Percentiles rank a stretch among this genome's conserved stretches.
Conservation (phyloP, 2,113 vertebrate species). For the Zeus faber region DNA sequence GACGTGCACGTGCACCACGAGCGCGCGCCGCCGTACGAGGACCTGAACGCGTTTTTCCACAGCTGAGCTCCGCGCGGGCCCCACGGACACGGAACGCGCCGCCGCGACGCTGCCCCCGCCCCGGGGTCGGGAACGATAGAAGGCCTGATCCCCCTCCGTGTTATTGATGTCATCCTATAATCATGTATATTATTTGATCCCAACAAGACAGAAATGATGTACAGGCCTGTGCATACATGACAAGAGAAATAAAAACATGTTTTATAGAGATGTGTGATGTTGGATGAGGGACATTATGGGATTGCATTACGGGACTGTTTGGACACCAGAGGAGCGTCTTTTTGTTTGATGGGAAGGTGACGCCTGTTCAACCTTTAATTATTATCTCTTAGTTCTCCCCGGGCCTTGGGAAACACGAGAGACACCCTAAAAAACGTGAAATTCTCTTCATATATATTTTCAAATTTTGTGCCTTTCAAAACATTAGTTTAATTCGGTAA, state of each 20-base stretch:
- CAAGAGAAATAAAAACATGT: slow-evolving; percentile 60
- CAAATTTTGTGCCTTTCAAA: too few relatives aligned
- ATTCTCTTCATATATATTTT: too few relatives aligned
- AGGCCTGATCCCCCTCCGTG: slow-evolving; percentile 55
- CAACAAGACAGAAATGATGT: slow-evolving; percentile 55
- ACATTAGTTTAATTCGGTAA: too few relatives aligned
- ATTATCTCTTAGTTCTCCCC: too few relatives aligned
- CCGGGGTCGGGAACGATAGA: too few relatives aligned
- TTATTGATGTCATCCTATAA: slow-evolving; percentile 62
- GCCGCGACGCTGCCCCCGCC: too few relatives aligned
- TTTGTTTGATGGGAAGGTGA: too few relatives aligned
- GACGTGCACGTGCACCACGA: slow-evolving; percentile 92
- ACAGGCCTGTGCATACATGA: slow-evolving; percentile 51
- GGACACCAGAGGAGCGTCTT: too few relatives aligned
- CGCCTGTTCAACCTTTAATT: too few relatives aligned
- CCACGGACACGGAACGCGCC: too few relatives aligned
- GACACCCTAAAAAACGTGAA: too few relatives aligned
- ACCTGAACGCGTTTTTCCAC: slow-evolving; percentile 97
- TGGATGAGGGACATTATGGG: slow-evolving; percentile 23
- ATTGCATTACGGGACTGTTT: not conserved
- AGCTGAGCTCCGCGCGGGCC: slow-evolving; percentile 68
- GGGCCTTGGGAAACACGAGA: too few relatives aligned
- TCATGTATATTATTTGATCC: slow-evolving; percentile 59
- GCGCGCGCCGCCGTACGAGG: slow-evolving; percentile 89
- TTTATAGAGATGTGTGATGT: slow-evolving; percentile 65